Evolutionary conservation across 2,888 invertebrate genomes (phyloP), one percentile per base, ranked within the genome.

Genomic region (Galerucella nymphaeae): DNA sequence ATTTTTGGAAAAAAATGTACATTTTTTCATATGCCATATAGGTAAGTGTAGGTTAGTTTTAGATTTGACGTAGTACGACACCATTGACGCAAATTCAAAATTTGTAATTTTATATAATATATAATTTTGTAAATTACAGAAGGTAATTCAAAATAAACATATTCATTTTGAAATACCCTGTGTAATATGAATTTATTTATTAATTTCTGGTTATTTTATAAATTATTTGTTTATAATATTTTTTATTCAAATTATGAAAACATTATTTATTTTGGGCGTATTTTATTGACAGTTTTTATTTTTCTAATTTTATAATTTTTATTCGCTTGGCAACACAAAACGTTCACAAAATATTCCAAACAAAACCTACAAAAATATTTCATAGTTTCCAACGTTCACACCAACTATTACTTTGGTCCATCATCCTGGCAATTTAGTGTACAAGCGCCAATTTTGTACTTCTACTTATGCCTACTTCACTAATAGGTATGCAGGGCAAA

Each of bases 201-300:
- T 79, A 74, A 74, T 78, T 81, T 80, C 77, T 76, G 75, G 79
- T 82, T 81, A 79, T 83, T 81, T 82, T 81, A 73, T 71, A 70
- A 74, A 79, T 79, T 80, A 79, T 81, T 82, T 81, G 76, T 77
- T 76, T 79, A 77, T 78, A 30, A 30, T 30, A 80, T 81, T 83
- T 80, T 83, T 79, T 80, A 77, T 79, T 78, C 72, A 80, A 82
- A 83, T 83, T 84, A 85, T 84, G 82, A 84, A 82, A 84, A 80
- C 75, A 83, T 83, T 83, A 80, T 80, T 83, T 78, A 80, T 80
- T 81, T 80, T 80, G 79, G 79, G 76, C 73, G 75, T 73, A 62
- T 76, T 77, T 75, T 75, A 75, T 79, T 72, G 74, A 80, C 81
- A 80, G 83, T 81, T 78, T 82, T 82, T 83, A 72, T 78, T 76